These are phyloP conservation scores for Diarsia dahlii DNA, from an alignment of 2,888 invertebrate genomes.

Conservation along the genomic window DNA sequence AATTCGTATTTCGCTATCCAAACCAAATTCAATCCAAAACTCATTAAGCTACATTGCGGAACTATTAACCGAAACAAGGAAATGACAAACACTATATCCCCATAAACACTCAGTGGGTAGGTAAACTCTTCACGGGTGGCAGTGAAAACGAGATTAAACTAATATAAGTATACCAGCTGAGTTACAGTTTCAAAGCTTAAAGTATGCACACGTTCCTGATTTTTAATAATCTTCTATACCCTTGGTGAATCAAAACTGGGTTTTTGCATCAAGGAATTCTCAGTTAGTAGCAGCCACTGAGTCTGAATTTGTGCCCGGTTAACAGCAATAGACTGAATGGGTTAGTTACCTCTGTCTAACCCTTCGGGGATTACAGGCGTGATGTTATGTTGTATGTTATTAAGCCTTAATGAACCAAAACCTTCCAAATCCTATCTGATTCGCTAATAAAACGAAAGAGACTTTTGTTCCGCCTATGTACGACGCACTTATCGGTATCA, in stretches of 20 bases:
- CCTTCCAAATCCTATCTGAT: background rate
- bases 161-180: slow-evolving; percentile 2
- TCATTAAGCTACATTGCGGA: slow-evolving; percentile 16
- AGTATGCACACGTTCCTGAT: slow-evolving; percentile 1
- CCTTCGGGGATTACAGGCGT: too few relatives aligned
- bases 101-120: slow-evolving; percentile 9
- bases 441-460: background rate
- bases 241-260: background rate
- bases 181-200: slow-evolving; percentile 14
- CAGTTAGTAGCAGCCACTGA: too few relatives aligned
- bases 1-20: slow-evolving; percentile 5
- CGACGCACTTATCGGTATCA: background rate
- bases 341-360: too few relatives aligned
- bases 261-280: too few relatives aligned
- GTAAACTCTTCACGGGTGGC: slow-evolving; percentile 1
- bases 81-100: slow-evolving; percentile 11
- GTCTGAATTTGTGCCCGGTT: too few relatives aligned
- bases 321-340: too few relatives aligned
- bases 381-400: too few relatives aligned
- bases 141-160: slow-evolving; percentile 16
- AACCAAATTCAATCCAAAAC: slow-evolving; percentile 27
- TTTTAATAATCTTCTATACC: slow-evolving; percentile 37
- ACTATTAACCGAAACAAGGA: slow-evolving; percentile 17
- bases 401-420: background rate
- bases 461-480: slow-evolving; percentile 2